Evolutionary conservation across 1,140 invertebrate genomes (phyloP), one percentile per base, ranked within the genome.

Genomic region (Drepana arcuata): DNA sequence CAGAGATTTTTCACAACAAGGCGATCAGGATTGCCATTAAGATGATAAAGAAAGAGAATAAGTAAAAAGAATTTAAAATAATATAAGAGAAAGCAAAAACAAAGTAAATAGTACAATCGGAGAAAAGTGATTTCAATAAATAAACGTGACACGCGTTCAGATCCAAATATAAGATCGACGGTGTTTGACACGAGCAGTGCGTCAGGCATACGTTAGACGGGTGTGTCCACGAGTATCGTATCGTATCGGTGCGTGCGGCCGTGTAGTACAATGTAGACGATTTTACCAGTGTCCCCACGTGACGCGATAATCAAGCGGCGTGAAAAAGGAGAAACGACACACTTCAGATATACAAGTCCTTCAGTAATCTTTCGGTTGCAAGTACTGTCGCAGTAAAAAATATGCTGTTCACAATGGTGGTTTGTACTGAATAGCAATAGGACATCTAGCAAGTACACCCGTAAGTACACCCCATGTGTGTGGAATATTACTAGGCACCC

Each of bases 221-320:
- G n/a, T n/a, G n/a, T n/a, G n/a, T n/a, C n/a, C n/a, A n/a, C n/a
- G n/a, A n/a, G n/a, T n/a, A n/a, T n/a, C n/a, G n/a, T n/a, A n/a
- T n/a, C n/a, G n/a, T n/a, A n/a, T n/a, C 38, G 33, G 28, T 41
- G 51, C 32, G 46, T 49, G 49, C 40, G 42, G 54, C 34, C 55
- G 57, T 54, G 59, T 57, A 51, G 43, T 46, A 54, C 41, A 61
- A 66, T 65, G 61, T 63, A 54, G 60, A 62, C 51, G 56, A 52
- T 71, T 65, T 81, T 81, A 81, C 77, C 77, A 81, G 77, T 82
- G 74, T 82, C 65, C 71, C 73, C 70, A 69, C 56, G 77, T 82
- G 77, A 79, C 71, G 72, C 72, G 68, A 42, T 49, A 54, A 67
- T 78, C 72, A 82, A 82, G 77, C 77, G 74, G 77, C 77, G 77